Base-by-base conservation (phyloP, 1,140 invertebrate species). In the Centruroides sculpturatus region DNA sequence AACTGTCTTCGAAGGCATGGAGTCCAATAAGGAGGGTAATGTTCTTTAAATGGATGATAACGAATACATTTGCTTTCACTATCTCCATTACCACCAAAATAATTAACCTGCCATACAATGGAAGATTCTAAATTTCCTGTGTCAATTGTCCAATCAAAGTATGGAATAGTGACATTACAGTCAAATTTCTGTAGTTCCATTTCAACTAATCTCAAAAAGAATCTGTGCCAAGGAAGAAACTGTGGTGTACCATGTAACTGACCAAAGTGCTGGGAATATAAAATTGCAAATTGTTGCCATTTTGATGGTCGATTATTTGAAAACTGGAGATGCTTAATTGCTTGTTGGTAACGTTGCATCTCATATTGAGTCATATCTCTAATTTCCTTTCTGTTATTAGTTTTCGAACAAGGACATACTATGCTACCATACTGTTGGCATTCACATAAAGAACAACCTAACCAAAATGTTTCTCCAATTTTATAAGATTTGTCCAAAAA, bases 91-190 rank as follows among this genome's bases (percentile, higher is more conserved):
- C 63, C 63, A 10, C 63, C 63, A 53, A 64, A 61, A 49, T 36
- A 47, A 46, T 64, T 64, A 23, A 59, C 59, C 23, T 64, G 63
- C 59, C 59, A 64, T 11, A 61, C 56, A 13, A 61, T 46, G 9
- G 63, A 64, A 9, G 41, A 57, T 52, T 61, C 57, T 13, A 59
- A 10, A 10, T 35, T 35, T 8, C 60, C 63, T 47, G 56, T 55
- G 56, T 64, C 63, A 52, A 64, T 59, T 13, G 63, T 64, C 63
- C 63, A 64, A 46, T 64, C 63, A 48, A 56, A 64, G 48, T 64
- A 64, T 9, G 63, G 63, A n/a, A 64, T 59, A 5, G 63, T 59
- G 23, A 64, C 52, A 47, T 59, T 58, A 48, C 59, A 61, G 46
- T 61, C 60, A 34, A 61, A 58, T 61, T 64, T 59, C 34, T 61